A percentile compares a stretch with the other conserved stretches of the same genome.
Evolutionary conservation across 2,113 vertebrate species (phyloP).

Genomic region (Ammodytes dubius): DNA sequence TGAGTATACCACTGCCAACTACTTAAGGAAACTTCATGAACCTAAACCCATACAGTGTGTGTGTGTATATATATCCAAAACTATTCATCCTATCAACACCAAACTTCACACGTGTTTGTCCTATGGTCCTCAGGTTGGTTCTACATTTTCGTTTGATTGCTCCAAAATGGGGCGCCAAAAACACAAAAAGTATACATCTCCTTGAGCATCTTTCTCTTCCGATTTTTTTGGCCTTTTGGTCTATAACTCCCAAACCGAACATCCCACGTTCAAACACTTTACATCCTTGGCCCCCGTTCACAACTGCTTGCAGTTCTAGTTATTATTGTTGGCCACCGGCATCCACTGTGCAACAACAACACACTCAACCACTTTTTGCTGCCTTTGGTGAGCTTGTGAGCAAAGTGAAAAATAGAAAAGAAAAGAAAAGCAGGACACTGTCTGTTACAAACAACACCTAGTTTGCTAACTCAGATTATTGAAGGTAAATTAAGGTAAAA

Average conservation of each 20-base stretch:
- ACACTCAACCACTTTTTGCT: conserved; percentile 11
- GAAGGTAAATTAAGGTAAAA: conserved; percentile 22
- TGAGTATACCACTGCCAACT: neutral
- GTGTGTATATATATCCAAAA: too few species aligned
- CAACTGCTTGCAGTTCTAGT: neutral
- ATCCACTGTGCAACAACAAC: conserved; percentile 1
- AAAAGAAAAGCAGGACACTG: conserved; percentile 1
- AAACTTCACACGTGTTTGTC: too few species aligned
- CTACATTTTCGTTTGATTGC: too few species aligned
- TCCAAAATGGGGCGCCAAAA: too few species aligned
- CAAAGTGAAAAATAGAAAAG: neutral
- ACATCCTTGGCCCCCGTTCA: neutral
- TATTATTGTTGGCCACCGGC: conserved; percentile 7
- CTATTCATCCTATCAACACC: too few species aligned
- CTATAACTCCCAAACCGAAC: too few species aligned
- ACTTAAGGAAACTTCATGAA: neutral
- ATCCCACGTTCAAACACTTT: too few species aligned
- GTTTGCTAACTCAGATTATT: conserved; percentile 37
- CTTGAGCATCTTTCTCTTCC: too few species aligned
- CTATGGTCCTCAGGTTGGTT: too few species aligned
- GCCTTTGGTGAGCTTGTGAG: conserved; percentile 15
- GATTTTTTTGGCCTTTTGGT: too few species aligned
- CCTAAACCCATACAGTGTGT: too few species aligned
- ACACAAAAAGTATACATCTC: too few species aligned
- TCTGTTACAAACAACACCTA: neutral